These are phyloP conservation scores for Troides aeacus DNA, from an alignment of 2,888 invertebrate species.

Conservation along the genomic window DNA sequence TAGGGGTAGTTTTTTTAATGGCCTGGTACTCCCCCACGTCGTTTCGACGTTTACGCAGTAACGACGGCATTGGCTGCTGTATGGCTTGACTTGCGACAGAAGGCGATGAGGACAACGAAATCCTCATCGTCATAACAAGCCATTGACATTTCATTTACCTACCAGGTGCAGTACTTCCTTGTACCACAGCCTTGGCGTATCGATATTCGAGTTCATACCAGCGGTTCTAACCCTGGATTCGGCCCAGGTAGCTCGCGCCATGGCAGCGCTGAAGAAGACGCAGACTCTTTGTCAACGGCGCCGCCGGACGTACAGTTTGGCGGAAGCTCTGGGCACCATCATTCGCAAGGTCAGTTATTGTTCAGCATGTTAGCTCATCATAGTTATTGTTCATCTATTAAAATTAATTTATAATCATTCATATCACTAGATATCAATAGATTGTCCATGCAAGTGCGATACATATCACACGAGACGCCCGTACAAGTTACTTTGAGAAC, in stretches of 20 bases:
- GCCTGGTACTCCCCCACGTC: not conserved
- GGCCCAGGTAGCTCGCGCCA: slow-evolving; percentile 86
- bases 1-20: not conserved
- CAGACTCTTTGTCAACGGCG: slow-evolving; percentile 88
- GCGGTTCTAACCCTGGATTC: slow-evolving; percentile 96
- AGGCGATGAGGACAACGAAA: not conserved
- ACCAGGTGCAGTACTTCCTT: slow-evolving; percentile 88
- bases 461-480: no score
- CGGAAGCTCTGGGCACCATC: slow-evolving; percentile 89
- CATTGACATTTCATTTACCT: slow-evolving; percentile 10
- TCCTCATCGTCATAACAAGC: slow-evolving; percentile 31
- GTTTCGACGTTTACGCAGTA: not conserved
- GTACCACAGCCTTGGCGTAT: slow-evolving; percentile 94
- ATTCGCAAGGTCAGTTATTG: slow-evolving; percentile 77
- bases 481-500: no score
- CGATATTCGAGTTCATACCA: slow-evolving; percentile 94
- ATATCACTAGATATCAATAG: no score
- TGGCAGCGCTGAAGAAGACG: slow-evolving; percentile 87
- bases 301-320: slow-evolving; percentile 84
- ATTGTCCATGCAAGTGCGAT: no score
- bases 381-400: not conserved
- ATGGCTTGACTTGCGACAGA: not conserved
- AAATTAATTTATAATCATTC: not conserved
- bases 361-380: not conserved
- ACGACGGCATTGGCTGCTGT: not conserved